Base-by-base conservation (phyloP, 2,888 invertebrate genomes). In the Amphipyra berbera region DNA sequence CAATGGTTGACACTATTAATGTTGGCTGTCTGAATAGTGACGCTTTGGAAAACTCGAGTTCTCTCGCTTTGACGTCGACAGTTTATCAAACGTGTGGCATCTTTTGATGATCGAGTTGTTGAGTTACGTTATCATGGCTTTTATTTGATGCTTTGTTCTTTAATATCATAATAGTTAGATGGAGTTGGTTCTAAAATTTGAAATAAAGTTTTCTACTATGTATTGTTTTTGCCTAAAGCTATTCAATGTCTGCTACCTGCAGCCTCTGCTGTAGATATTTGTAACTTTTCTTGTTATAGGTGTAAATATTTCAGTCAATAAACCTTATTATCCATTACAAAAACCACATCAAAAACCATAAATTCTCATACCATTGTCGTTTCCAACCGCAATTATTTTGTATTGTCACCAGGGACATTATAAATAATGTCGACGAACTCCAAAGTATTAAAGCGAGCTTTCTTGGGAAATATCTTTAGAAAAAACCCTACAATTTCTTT, bases 1-100 rank as follows among this genome's bases (percentile, higher is more conserved):
- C 68, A 78, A 78, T 76, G 44, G 54, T 46, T 68, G 64, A 78
- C 71, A 68, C 71, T 65, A 71, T 73, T 76, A 68, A 68, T 62
- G 78, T 76, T 70, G 64, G 66, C 33, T 63, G 69, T 64, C 59
- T 65, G 77, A 75, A 62, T 65, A 65, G 64, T 66, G 74, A 61
- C 53, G 64, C 58, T 77, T 66, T 56, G 37, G 54, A 72, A 61
- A 62, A 73, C 45, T 56, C 21, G 37, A 71, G 60, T 37, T 44
- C 55, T 56, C 55, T 56, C 60, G 53, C 62, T 62, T 68, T 68
- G 63, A 54, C 30, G 52, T 30, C 21, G 9, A 44, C 42, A 40
- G 55, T 56, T 69, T 61, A 66, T 68, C 63, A 47, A 45, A 41
- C 33, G 42, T 27, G 45, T 15, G 54, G 38, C 50, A 46, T 49